Evolutionary conservation across 2,797 vertebrate genomes (phyloP).

Genomic region (Sebastes diploproa): DNA sequence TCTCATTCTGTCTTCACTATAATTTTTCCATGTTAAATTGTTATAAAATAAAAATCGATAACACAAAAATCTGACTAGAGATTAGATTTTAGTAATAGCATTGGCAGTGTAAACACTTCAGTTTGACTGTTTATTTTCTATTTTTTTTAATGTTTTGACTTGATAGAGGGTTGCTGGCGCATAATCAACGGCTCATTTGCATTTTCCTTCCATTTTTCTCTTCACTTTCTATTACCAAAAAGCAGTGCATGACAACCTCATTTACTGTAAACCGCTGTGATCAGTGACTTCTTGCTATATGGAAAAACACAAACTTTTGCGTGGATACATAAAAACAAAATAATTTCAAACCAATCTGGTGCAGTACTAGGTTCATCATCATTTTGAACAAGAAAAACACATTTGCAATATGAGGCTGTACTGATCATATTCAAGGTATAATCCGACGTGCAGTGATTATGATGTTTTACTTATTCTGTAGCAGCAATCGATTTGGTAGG

Average conservation of each 20-base stretch:
- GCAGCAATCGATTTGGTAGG: not conserved
- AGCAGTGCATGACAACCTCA: not conserved
- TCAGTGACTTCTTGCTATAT: not conserved
- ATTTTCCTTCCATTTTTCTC: not conserved
- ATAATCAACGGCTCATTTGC: constrained; percentile 19
- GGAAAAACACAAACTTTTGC: not conserved
- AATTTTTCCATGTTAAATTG: not conserved
- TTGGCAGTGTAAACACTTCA: not conserved
- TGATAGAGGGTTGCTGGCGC: not conserved
- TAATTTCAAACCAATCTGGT: not conserved
- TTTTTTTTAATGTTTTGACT: not conserved
- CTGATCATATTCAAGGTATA: not conserved
- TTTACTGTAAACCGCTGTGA: constrained; percentile 5
- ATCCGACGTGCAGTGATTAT: not conserved
- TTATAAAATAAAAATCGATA: not conserved
- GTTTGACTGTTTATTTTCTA: not conserved
- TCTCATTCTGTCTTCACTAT: not conserved
- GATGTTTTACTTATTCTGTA: not conserved
- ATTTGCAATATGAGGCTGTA: not conserved
- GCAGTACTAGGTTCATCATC: not conserved
- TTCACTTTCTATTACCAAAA: not conserved
- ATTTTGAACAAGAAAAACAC: not conserved
- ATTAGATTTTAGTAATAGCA: not conserved
- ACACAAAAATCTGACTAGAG: not conserved
- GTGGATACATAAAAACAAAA: not conserved